Conservation (phyloP, 2,888 invertebrate genomes). For the Rhopalosiphum nymphaeae region DNA sequence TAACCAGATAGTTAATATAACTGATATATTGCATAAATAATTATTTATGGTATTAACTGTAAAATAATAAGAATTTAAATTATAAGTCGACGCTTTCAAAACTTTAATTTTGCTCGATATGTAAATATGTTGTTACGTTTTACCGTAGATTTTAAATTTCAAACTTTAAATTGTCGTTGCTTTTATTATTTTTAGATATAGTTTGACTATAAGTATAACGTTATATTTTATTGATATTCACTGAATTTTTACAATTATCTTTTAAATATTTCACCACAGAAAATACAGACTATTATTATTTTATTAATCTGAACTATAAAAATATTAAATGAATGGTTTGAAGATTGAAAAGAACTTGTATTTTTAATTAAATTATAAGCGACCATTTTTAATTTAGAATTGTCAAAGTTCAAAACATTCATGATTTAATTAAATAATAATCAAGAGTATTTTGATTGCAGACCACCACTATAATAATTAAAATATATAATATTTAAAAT, state of each 20-base stretch:
- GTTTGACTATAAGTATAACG: neutral
- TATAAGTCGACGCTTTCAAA: neutral
- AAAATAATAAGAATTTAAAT: neutral
- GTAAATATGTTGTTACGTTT: neutral
- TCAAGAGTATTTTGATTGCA: neutral
- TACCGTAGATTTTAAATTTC: neutral
- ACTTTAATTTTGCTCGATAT: neutral
- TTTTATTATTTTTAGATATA: neutral
- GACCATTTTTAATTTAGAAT: neutral
- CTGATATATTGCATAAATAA: neutral
- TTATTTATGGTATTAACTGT: neutral
- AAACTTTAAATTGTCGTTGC: neutral
- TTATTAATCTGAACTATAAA: neutral
- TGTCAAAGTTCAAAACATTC: slow-evolving; percentile 23
- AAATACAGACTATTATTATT: neutral
- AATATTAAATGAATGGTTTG: neutral
- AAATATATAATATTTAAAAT: neutral
- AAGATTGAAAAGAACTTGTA: neutral
- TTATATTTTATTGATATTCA: neutral
- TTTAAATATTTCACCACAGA: neutral
- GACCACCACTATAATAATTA: neutral
- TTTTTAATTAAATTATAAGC: slow-evolving; percentile 27
- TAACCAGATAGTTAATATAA: neutral
- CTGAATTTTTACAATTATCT: neutral
- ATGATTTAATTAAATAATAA: slow-evolving; percentile 19